Conservation (phyloP, 2,888 invertebrate genomes). For the Ormyrus pomaceus region DNA sequence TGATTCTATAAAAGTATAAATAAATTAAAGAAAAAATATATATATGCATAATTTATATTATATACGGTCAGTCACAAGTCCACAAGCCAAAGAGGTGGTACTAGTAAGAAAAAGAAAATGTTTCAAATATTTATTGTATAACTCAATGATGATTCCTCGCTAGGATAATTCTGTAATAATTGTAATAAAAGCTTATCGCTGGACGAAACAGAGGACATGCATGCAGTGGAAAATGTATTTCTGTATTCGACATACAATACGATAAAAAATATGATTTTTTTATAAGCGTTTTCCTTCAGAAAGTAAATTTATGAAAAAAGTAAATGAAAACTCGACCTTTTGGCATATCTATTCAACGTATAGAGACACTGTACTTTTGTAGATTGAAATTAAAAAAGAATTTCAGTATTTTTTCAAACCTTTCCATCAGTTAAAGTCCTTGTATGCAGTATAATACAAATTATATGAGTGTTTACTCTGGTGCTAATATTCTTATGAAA, state of each 20-base stretch:
- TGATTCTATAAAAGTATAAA: conserved; percentile 42
- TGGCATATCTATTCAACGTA: conserved; percentile 44
- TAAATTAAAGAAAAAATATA: conserved; percentile 51
- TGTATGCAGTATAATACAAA: conserved; percentile 44
- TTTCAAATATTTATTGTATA: conserved; percentile 62
- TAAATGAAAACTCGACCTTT: conserved; percentile 48
- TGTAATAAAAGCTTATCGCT: conserved; percentile 57
- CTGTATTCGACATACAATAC: conserved; percentile 40
- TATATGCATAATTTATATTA: conserved; percentile 64
- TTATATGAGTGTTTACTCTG: conserved; percentile 37
- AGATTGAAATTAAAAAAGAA: conserved; percentile 52
- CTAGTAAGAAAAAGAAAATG: conserved; percentile 67
- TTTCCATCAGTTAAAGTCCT: conserved; percentile 44
- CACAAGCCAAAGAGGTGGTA: conserved; percentile 75
- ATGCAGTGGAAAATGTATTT: conserved; percentile 37
- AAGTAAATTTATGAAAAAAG: conserved; percentile 8
- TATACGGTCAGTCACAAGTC: conserved; percentile 71
- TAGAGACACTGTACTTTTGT: conserved; percentile 46
- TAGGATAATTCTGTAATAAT: conserved; percentile 59
- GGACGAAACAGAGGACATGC: conserved; percentile 52
- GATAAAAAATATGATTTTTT: conserved; percentile 41
- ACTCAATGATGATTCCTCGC: conserved; percentile 64
- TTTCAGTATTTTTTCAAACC: conserved; percentile 55
- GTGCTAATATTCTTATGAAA: conserved; percentile 48
- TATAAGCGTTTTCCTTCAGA: conserved; percentile 18